A percentile compares a stretch with the other conserved stretches of the same genome.
These are phyloP conservation scores for Cheilosia variabilis DNA, from an alignment of 2,888 invertebrate species.

Conservation along the genomic window DNA sequence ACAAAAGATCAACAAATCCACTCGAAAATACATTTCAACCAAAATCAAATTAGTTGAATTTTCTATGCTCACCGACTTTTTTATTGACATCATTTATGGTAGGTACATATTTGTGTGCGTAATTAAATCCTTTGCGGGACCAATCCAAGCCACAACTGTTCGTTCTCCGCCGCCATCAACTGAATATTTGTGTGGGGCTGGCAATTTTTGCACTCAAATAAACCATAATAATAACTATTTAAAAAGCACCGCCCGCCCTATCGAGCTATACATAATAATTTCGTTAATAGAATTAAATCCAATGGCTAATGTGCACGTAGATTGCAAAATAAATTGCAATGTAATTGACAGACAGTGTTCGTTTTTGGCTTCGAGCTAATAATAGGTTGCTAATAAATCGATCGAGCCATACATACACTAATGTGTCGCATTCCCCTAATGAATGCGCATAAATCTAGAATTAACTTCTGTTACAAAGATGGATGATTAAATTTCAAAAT, in stretches of 20 bases:
- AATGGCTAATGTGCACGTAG: slow-evolving; percentile 24
- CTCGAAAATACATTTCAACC: no score
- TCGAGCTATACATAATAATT: slow-evolving; percentile 2
- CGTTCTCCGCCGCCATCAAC: no score
- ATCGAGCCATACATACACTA: not conserved
- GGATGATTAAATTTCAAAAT: slow-evolving; percentile 33
- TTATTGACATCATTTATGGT: no score
- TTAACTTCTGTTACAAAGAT: slow-evolving; percentile 9
- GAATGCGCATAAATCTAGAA: slow-evolving; percentile 39
- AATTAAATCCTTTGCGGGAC: no score
- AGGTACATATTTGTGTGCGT: no score
- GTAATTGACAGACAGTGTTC: slow-evolving; percentile 26
- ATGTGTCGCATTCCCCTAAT: slow-evolving; percentile 10
- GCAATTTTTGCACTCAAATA: no score
- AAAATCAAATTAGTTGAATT: no score
- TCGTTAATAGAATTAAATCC: slow-evolving; percentile 64
- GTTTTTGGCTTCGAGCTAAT: not conserved
- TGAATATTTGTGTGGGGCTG: no score
- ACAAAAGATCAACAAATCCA: no score
- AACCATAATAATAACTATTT: no score
- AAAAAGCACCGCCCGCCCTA: not conserved
- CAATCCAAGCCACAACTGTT: no score
- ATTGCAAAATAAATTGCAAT: slow-evolving; percentile 46
- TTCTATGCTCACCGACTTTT: no score
- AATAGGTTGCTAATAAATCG: slow-evolving; percentile 29